Base-by-base conservation (phyloP, 2,888 invertebrate species). In the Lottia scabra region DNA sequence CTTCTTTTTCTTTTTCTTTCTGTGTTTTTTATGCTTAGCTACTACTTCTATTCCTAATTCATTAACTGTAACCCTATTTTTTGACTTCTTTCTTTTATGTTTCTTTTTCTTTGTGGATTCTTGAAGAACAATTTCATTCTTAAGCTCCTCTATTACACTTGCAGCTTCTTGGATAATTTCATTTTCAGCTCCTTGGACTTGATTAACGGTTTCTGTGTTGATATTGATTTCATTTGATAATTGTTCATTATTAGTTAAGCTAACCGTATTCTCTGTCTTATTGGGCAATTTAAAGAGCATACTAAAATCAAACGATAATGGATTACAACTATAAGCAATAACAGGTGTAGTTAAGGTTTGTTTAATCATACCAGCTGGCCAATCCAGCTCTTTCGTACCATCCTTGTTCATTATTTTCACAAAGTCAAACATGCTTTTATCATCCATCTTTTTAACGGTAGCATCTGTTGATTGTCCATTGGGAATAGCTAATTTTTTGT, bases 311-410 rank as follows among this genome's bases (percentile, higher is more conserved):
- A 88, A 88, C 67, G 79, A 77, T 15, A 89, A 79, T 8, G 88
- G 88, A 77, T 89, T 88, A 79, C 88, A 88, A 72, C 87, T 87
- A 74, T 75, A 88, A 66, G 77, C 78, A 13, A 89, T 73, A 6
- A 71, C 71, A 2, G 88, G 88, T 45, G 81, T 76, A 26, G 82
- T 77, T 26, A 77, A 80, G 8, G 89, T 88, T 67, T 83, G 81
- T 70, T 82, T 81, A 19, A 89, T 78, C 85, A 87, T 88, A 73
- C 87, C 87, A 43, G 77, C 80, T 0, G 89, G 89, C 89, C 89
- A 89, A 64, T 85, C 83, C 67, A 87, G 76, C 65, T 84, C 83
- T 30, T 75, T 76, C 43, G 80, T 76, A n/a, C 83, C 84, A 74
- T 87, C 86, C 56, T 83, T 84, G 70, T 85, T 81, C 48, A 77